Base-by-base conservation (phyloP, 2,888 invertebrate species). In the Dascillus cervinus region DNA sequence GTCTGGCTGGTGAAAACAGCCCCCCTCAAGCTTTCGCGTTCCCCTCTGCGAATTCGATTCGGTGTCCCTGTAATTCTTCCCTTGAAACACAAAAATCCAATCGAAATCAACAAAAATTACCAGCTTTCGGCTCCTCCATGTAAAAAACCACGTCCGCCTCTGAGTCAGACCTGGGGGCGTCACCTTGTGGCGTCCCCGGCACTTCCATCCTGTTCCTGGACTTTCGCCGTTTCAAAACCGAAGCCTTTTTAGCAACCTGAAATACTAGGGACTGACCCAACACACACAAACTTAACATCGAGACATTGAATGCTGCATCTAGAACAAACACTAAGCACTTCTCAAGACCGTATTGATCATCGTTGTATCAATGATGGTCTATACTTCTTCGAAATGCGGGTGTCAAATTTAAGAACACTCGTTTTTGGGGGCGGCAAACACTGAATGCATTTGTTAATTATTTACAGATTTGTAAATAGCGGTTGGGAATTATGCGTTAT, bases 221-320 rank as follows among this genome's bases (percentile, higher is more conserved):
- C 59, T 80, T 79, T 38, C 81, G 67, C 39, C 82, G 67, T 58
- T 80, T 79, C 47, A 82, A 69, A 44, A 82, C 78, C 50, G 79
- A 81, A 42, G 82, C 81, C 56, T 79, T 77, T 60, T 82, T 79
- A 40, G 80, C 80, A 53, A 80, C 79, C 77, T 80, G 76, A 55
- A 74, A 73, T 69, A 77, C 76, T 60, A 77, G 71, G 70, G 76
- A 77, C 76, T 77, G 73, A 72, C 71, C 71, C 71, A 62, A 62
- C 45, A 58, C 54, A 58, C 57, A 58, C 56, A 56, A 52, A 62
- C 62, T 62, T 59, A 62, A 64, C 64, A 63, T 60, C 60, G 50
- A 63, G 55, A 62, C 61, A 62, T 52, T 58, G 51, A 64, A 62
- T 60, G 64, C 59, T 59, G 61, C 57, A 55, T 60, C 58, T 61